Conservation (phyloP, 2,888 invertebrate genomes). For the Hofmannophila pseudospretella region DNA sequence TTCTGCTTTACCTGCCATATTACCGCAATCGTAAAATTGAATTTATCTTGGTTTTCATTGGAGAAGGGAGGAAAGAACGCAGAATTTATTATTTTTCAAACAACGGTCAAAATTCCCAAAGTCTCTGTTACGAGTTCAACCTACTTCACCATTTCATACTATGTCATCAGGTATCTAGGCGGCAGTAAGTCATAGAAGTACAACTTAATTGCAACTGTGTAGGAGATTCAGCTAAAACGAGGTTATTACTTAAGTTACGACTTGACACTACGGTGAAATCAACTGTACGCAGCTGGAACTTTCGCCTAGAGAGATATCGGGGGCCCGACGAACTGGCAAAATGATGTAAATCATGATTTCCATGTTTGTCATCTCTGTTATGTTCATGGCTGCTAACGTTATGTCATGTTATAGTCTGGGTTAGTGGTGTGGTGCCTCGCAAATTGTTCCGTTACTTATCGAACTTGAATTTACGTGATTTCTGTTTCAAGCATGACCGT, state of each 20-base stretch:
- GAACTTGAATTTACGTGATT: too few species aligned
- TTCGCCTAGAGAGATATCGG: conserved; percentile 25
- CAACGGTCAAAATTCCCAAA: too few species aligned
- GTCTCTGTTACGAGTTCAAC: too few species aligned
- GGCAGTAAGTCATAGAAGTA: too few species aligned
- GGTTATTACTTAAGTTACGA: conserved; percentile 20
- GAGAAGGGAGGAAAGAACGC: too few species aligned
- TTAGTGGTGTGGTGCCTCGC: conserved; percentile 9
- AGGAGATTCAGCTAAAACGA: conserved; percentile 9
- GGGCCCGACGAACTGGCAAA: conserved; percentile 10
- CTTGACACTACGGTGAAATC: conserved; percentile 27
- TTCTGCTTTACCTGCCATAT: too few species aligned
- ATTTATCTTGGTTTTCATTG: too few species aligned
- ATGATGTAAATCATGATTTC: conserved; percentile 35
- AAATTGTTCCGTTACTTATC: conserved; percentile 10
- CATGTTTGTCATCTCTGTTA: conserved; percentile 22
- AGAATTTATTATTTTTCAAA: too few species aligned
- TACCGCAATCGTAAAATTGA: too few species aligned
- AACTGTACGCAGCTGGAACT: conserved; percentile 21
- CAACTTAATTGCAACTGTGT: background rate
- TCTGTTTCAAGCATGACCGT: too few species aligned
- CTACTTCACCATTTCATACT: too few species aligned
- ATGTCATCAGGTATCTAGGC: too few species aligned
- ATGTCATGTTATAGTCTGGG: conserved; percentile 28
- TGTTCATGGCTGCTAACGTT: conserved; percentile 17